Evolutionary conservation across 2,888 invertebrate genomes (phyloP), one percentile per base, ranked within the genome.

Genomic region (Nemurella pictetii): DNA sequence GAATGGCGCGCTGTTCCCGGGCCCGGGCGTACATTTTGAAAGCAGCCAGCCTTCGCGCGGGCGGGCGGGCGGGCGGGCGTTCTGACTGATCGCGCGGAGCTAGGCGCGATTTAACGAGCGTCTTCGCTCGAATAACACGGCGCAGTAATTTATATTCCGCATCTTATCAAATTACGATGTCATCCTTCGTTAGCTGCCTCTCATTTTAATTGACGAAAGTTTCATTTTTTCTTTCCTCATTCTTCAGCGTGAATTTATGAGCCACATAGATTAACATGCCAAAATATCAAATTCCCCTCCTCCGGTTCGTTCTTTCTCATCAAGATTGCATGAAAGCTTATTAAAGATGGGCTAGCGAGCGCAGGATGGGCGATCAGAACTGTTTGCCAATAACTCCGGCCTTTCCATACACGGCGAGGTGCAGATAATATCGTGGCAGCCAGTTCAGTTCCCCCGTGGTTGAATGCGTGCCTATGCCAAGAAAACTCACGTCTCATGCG

Each of bases 181-280:
- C 85, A 85, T 83, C 83, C 84, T 85, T 85, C 85, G 85, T 85
- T 85, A 85, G 80, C 84, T 85, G 30, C 27, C 36, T 78, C 84
- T 80, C 85, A 81, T 84, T 55, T 85, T 84, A 83, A 85, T 85
- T 84, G 85, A 85, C 85, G 85, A 85, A 83, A 85, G 36, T 85
- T 85, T 85, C 73, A 83, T 83, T 75, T 84, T 81, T 85, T 29
- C 73, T 84, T 83, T 35, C 77, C 78, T n/a, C 55, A 28, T 81
- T 36, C 36, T 81, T 84, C 81, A 83, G 84, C 84, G 84, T 83
- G 85, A 84, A 85, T 85, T 85, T 85, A 85, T 84, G 85, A 81
- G 81, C 81, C 85, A 80, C 36, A 85, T 85, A 85, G 85, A 85
- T 85, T 85, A 85, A 55, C 85, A 80, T 85, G 85, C 77, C 85